Base-by-base conservation (phyloP, 2,888 invertebrate species). In the Andrena minutula region DNA sequence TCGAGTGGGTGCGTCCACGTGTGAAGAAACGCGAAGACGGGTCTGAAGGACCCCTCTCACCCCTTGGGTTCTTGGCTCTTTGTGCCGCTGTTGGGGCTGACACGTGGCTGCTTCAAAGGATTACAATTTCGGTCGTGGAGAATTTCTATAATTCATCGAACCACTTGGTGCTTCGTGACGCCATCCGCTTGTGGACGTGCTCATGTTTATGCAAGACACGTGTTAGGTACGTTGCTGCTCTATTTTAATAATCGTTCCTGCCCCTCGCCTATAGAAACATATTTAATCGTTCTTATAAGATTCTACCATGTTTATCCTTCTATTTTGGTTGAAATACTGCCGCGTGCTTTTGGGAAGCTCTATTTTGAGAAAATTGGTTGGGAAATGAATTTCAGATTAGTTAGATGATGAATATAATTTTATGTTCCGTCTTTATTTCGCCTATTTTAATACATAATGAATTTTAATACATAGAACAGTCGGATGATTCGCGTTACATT, bases 71-170 rank as follows among this genome's bases (percentile, higher is more conserved):
- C 20, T 0, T 1, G 51, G 20, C 53, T 8, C 10, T 53, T 20
- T 53, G 41, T 41, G 41, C 3, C 53, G 10, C 2, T 10, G 7
- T 8, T 20, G 10, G n/a, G 23, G 10, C 20, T 10, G 53, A 20
- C 53, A 53, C 53, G 56, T 56, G 56, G 56, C 56, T 23, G 56
- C 23, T 56, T 23, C n/a, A 10, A 12, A 56, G 23, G 56, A 56
- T 56, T 26, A 20, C 26, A 12, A 12, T 56, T 53, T 23, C 10
- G 12, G 56, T 56, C 56, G 56, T 66, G 51, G 26, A 56, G 32
- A 72, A 65, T 75, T 58, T 84, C 56, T 58, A 73, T 78, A 75
- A 84, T 75, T 78, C 78, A 83, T 75, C 71, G 23, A 20, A 12
- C 30, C 51, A 12, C 63, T 41, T n/a, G 47, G n/a, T 49, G 56